Percentiles rank a stretch among this genome's conserved stretches.
phyloP scores from a whole-genome alignment of 53 echinoderm and acorn worm genomes.

The Pentamera pediparva region DNA sequence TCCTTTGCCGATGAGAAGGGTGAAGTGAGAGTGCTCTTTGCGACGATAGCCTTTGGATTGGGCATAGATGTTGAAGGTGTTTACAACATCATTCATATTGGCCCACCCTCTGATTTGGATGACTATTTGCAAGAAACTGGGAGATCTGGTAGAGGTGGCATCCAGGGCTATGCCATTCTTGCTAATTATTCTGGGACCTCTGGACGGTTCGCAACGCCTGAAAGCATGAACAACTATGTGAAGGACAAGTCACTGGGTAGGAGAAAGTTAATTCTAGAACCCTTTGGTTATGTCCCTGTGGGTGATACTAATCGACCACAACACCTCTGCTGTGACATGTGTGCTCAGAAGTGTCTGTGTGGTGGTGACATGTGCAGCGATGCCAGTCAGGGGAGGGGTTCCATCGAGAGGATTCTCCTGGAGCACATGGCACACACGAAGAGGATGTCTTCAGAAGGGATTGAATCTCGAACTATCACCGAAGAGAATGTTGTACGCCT shows the following conservation, averaged over 20 bases:
- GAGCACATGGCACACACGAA: neutral
- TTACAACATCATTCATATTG: conserved; percentile 32
- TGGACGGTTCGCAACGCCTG: neutral
- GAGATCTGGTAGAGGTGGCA: conserved; percentile 20
- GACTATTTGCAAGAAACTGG: conserved; percentile 42
- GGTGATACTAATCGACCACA: neutral
- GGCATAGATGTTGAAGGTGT: conserved; percentile 39
- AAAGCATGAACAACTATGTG: conserved; percentile 15
- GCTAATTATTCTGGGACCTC: conserved; percentile 7
- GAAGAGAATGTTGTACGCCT: conserved; percentile 11
- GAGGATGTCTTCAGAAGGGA: neutral
- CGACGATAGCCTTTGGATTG: conserved; percentile 51
- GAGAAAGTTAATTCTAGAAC: conserved; percentile 3
- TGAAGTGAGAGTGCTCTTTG: conserved; percentile 35
- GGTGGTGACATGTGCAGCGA: neutral
- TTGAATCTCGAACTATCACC: conserved; percentile 1
- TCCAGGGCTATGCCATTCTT: conserved; percentile 29
- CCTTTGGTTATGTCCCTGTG: neutral
- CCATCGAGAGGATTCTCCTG: neutral
- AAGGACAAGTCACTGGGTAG: conserved; percentile 10
- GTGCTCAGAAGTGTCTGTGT: conserved; percentile 28
- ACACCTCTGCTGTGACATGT: conserved; percentile 38
- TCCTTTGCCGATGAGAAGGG: conserved; percentile 10
- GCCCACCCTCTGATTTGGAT: conserved; percentile 28
- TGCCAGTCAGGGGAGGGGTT: neutral